Evolutionary conservation across 2,113 vertebrate species (phyloP).

Genomic region (Galbula dea): DNA sequence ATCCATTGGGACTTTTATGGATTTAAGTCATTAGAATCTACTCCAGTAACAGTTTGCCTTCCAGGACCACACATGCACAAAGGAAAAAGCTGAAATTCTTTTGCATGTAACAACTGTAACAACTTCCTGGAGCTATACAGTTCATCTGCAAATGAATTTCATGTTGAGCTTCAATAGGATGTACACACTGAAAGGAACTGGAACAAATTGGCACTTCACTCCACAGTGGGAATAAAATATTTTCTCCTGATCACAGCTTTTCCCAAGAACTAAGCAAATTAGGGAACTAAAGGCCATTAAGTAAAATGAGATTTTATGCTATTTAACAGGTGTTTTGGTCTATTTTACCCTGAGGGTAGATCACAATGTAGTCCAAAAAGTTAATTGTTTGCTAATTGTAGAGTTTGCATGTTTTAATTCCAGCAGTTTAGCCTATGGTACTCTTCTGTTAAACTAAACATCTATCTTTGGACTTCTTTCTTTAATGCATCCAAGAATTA

Average conservation of each 20-base stretch:
- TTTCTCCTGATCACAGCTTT: constrained; percentile 24
- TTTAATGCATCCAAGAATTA: neutral
- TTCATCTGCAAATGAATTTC: constrained; percentile 20
- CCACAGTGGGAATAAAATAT: constrained; percentile 44
- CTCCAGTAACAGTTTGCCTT: neutral
- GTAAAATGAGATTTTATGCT: constrained; percentile 61
- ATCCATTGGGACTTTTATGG: neutral
- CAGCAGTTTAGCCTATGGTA: neutral
- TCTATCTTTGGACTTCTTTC: neutral
- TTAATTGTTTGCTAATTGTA: constrained; percentile 56
- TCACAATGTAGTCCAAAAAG: constrained; percentile 41
- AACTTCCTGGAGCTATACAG: neutral
- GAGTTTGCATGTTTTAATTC: constrained; percentile 44
- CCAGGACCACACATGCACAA: neutral
- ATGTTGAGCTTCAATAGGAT: neutral
- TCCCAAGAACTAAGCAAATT: constrained; percentile 40
- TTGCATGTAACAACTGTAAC: neutral
- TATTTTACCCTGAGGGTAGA: constrained; percentile 48
- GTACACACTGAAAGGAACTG: neutral
- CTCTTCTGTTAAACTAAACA: constrained; percentile 4
- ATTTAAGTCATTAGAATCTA: neutral
- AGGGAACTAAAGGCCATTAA: constrained; percentile 30
- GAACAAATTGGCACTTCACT: constrained; percentile 53
- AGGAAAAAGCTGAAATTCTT: neutral
- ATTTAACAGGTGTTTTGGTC: constrained; percentile 65